These are phyloP conservation scores for Aratinga solstitialis DNA, from an alignment of 2,797 vertebrate species.

Conservation along the genomic window DNA sequence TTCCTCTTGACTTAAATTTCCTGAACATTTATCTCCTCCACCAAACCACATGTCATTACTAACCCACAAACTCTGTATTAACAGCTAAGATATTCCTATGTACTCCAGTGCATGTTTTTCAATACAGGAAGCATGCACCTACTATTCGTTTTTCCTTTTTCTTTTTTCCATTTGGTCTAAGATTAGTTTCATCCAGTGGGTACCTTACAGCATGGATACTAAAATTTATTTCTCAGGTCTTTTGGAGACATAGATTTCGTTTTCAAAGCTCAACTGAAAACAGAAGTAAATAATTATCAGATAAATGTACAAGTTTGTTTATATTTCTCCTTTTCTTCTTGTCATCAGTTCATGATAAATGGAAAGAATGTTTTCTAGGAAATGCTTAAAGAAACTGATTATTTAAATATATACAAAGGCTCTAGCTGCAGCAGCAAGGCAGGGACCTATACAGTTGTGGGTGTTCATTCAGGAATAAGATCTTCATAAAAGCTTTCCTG, in stretches of 20 bases:
- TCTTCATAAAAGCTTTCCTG: not conserved
- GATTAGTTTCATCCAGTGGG: not conserved
- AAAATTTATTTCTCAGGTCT: not conserved
- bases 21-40: not conserved
- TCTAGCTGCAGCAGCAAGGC: not conserved
- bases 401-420: not conserved
- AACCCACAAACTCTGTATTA: not conserved
- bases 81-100: not conserved
- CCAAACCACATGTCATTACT: not conserved
- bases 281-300: not conserved
- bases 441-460: not conserved
- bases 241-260: not conserved
- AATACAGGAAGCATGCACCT: not conserved
- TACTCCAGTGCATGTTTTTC: not conserved
- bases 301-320: not conserved
- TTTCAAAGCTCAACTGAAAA: not conserved
- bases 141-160: not conserved
- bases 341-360: not conserved
- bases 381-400: not conserved
- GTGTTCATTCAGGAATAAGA: slow-evolving; percentile 14
- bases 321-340: not conserved
- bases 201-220: not conserved
- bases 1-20: not conserved
- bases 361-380: not conserved
- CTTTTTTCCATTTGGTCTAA: not conserved